Percentiles rank a stretch among this genome's conserved stretches.
Evolutionary conservation across 53 echinoderm and acorn worm genomes (phyloP).

Genomic region (Paelopatides confundens): DNA sequence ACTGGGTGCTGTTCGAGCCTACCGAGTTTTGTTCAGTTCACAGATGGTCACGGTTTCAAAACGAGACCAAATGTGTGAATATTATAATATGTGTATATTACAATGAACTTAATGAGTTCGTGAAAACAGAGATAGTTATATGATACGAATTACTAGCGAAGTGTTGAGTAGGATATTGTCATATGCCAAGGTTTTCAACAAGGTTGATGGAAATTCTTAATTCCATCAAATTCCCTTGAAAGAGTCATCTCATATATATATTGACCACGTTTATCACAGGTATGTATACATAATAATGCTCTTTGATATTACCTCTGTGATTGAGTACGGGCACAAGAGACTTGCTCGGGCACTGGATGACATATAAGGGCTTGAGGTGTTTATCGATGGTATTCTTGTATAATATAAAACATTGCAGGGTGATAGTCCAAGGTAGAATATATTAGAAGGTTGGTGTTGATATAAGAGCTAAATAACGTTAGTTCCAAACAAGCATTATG

Average conservation of each 20-base stretch:
- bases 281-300: conserved; percentile 61
- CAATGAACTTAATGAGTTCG: conserved; percentile 56
- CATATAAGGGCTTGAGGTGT: conserved; percentile 52
- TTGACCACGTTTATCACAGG: conserved; percentile 67
- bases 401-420: too few relatives aligned
- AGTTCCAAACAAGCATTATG: too few relatives aligned
- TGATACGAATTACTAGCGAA: conserved; percentile 39
- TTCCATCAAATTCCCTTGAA: conserved; percentile 68
- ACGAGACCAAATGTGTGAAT: neutral
- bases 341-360: conserved; percentile 54
- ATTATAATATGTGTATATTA: conserved; percentile 69
- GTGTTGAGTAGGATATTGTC: conserved; percentile 46
- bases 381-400: conserved; percentile 51
- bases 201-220: conserved; percentile 65
- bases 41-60: conserved; percentile 60
- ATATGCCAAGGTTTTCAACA: conserved; percentile 65
- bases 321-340: conserved; percentile 38
- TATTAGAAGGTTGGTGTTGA: too few relatives aligned
- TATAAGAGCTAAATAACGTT: too few relatives aligned
- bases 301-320: conserved; percentile 68
- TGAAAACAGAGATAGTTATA: conserved; percentile 61
- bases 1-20: too few relatives aligned
- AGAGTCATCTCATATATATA: conserved; percentile 29
- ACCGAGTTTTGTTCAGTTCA: conserved; percentile 71
- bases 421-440: too few relatives aligned